A percentile compares a stretch with the other conserved stretches of the same genome.
These are phyloP conservation scores for Ptychoptera albimana DNA, from an alignment of 2,888 invertebrate genomes.

Conservation along the genomic window DNA sequence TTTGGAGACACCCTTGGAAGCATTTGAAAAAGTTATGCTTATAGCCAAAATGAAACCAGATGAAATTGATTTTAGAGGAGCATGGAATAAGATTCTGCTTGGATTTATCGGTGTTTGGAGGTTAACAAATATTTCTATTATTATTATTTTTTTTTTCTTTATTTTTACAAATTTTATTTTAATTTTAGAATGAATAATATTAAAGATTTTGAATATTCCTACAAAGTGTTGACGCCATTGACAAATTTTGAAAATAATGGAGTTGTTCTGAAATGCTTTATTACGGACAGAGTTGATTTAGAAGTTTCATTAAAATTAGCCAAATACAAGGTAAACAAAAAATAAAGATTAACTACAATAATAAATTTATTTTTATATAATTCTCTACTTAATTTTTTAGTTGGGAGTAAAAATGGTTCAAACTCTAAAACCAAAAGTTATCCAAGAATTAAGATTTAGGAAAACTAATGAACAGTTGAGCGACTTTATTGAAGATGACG, in stretches of 20 bases:
- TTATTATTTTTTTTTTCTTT: background rate
- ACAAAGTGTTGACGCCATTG: constrained; percentile 62
- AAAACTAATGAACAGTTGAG: background rate
- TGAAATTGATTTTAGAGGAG: constrained; percentile 56
- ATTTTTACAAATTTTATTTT: background rate
- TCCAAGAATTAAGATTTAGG: constrained; percentile 19
- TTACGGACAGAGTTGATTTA: constrained; percentile 46
- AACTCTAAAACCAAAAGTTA: constrained; percentile 21
- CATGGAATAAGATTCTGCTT: constrained; percentile 55
- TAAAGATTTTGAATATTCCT: constrained; percentile 61
- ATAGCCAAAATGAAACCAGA: constrained; percentile 51
- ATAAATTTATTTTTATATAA: no score
- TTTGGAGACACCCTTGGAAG: constrained; percentile 56
- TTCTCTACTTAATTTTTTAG: background rate
- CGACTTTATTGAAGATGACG: constrained; percentile 8
- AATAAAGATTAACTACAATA: no score
- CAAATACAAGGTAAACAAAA: constrained; percentile 40
- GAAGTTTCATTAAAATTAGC: constrained; percentile 54
- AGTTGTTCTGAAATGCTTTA: constrained; percentile 47
- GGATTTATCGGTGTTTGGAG: constrained; percentile 70
- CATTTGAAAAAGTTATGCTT: constrained; percentile 46
- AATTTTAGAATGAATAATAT: constrained; percentile 24
- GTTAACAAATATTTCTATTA: constrained; percentile 24
- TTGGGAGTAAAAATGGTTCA: constrained; percentile 7
- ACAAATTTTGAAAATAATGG: constrained; percentile 64